Base-by-base conservation (phyloP, 2,113 vertebrate species). In the Semicossyphus pulcher region DNA sequence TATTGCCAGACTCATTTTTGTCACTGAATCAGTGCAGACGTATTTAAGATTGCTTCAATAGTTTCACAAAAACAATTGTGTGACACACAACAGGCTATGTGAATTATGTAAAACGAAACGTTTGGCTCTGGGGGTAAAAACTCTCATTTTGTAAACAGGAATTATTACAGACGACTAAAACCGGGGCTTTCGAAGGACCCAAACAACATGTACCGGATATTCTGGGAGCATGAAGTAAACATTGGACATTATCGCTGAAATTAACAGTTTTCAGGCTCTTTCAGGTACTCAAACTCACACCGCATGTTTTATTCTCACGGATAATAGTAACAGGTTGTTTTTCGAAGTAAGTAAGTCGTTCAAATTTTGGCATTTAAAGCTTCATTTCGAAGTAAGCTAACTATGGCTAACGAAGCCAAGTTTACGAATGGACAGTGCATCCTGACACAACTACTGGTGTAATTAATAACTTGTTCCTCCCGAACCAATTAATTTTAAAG, bases 201-300 rank as follows among this genome's bases (percentile, higher is more conserved):
- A 78, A 83, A 89, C 41, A 83, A 66, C 34, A 78, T 42, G 23
- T 63, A 83, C 84, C 84, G 86, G 88, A 88, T 87, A 45, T 68
- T 54, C 58, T 64, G 25, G 58, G 54, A 71, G 77, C 7, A 81
- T 78, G 86, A 90, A 86, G 85, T 90, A 90, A 91, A 91, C 74
- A 88, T 76, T 76, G 61, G 34, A 57, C n/a, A 18, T 75, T 77
- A 26, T 74, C 10, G 12, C 58, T 56, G 5, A 67, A 32, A 63
- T 62, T 68, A 2, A 66, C 15, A 4, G 2, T 52, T 23, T 77
- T 83, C 7, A 5, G 62, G 11, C 48, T 62, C 20, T 20, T 49
- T 31, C 75, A 91, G 92, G 89, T 92, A 92, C 25, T 81, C 1
- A 12, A 16, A 41, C 18, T 12, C 6, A 28, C 21, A 37, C 20